Conservation (phyloP, 1,140 invertebrate species). For the Venturia canescens region DNA sequence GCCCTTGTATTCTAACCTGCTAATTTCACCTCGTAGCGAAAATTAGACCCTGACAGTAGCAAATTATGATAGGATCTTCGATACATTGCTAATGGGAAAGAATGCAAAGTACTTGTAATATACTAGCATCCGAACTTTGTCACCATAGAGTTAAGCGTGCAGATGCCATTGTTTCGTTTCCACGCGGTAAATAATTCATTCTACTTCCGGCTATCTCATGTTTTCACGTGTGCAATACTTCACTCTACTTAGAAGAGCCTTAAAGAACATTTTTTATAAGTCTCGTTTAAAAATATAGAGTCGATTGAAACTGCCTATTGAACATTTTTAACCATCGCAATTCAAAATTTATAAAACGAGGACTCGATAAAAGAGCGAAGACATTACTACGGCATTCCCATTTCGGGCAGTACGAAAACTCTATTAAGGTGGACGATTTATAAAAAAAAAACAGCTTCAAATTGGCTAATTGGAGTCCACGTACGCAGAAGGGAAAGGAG, state of each 20-base stretch:
- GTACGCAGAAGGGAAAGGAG: conserved; percentile 28
- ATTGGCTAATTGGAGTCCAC: conserved; percentile 12
- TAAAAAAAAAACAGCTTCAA: neutral
- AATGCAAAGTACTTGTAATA: neutral
- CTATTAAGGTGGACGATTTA: neutral
- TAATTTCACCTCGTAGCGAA: neutral
- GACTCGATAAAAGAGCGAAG: no score
- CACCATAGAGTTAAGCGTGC: neutral
- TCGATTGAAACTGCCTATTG: no score
- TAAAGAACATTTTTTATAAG: no score
- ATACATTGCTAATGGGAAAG: neutral
- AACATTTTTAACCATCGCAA: no score
- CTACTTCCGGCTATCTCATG: no score
- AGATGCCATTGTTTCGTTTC: neutral
- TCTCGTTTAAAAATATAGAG: no score
- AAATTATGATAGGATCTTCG: conserved; percentile 18
- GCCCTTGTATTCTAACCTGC: neutral
- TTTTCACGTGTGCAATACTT: no score
- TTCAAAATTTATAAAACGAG: no score
- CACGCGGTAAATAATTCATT: no score
- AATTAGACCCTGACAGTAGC: conserved; percentile 1
- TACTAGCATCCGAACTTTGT: neutral
- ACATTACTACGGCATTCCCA: no score
- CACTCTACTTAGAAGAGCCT: no score
- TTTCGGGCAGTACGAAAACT: no score